These are phyloP conservation scores for Drosophila anomelani DNA, from an alignment of 2,888 invertebrate species.

Conservation along the genomic window DNA sequence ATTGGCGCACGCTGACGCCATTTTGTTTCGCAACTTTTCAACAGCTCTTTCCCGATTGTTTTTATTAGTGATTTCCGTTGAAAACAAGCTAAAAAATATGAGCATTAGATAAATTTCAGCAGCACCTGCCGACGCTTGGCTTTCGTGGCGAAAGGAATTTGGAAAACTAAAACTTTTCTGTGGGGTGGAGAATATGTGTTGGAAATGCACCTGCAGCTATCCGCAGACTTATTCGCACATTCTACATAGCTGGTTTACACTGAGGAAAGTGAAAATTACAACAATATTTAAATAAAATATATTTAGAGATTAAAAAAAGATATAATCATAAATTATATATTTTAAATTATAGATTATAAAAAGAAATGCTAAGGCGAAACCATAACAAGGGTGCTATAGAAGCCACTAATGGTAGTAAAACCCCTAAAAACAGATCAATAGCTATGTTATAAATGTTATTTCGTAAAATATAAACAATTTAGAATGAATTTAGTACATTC, in stretches of 20 bases:
- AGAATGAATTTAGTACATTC: too few relatives aligned
- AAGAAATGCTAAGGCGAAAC: too few relatives aligned
- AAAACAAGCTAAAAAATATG: slow-evolving; percentile 71
- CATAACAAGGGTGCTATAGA: too few relatives aligned
- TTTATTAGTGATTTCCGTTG: slow-evolving; percentile 80
- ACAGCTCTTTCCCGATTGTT: slow-evolving; percentile 68
- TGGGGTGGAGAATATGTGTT: slow-evolving; percentile 28
- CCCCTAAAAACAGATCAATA: too few relatives aligned
- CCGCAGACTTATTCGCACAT: slow-evolving; percentile 29
- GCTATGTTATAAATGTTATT: too few relatives aligned
- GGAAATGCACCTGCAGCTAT: slow-evolving; percentile 29
- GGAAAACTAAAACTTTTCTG: slow-evolving; percentile 20
- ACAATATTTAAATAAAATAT: neutral
- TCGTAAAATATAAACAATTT: too few relatives aligned
- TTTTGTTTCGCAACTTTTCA: slow-evolving; percentile 77
- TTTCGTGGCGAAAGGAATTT: slow-evolving; percentile 9
- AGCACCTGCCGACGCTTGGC: slow-evolving; percentile 10
- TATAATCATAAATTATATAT: too few relatives aligned
- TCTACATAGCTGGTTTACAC: slow-evolving; percentile 1
- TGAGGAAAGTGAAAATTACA: neutral
- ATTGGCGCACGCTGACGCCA: slow-evolving; percentile 67
- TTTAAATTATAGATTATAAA: too few relatives aligned
- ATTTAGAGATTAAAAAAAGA: too few relatives aligned
- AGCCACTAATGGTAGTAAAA: too few relatives aligned
- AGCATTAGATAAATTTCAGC: slow-evolving; percentile 39